Conservation (phyloP, 2,888 invertebrate species). For the Adineta ricciae region DNA sequence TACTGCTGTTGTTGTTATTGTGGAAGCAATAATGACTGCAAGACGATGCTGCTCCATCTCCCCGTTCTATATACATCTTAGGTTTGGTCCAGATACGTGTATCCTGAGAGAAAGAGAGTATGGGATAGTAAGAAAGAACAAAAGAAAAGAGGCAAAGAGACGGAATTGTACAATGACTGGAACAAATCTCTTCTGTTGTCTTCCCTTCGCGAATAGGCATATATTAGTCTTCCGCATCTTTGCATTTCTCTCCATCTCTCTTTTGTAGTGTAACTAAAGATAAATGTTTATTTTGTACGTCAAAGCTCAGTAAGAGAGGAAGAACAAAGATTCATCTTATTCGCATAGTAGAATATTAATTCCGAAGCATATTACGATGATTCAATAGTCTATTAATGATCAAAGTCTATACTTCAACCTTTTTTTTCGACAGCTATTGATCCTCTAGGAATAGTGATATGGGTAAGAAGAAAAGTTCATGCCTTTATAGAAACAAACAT, state of each 20-base stretch:
- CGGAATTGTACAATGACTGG: background rate
- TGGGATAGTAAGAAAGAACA: background rate
- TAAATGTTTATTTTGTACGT: slow-evolving; percentile 18
- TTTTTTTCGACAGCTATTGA: background rate
- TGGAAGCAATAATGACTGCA: background rate
- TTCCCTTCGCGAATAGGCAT: background rate
- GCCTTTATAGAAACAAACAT: background rate
- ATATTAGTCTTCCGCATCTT: slow-evolving; percentile 7
- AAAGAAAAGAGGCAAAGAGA: too few species aligned
- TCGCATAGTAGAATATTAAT: background rate
- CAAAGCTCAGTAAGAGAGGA: background rate
- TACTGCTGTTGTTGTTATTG: background rate
- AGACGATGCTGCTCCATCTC: background rate
- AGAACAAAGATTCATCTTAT: background rate
- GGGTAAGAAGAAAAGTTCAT: background rate
- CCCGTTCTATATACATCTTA: background rate
- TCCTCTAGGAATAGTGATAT: background rate
- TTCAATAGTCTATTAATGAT: background rate
- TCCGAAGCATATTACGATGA: background rate
- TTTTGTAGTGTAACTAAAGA: background rate
- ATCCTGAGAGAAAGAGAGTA: background rate
- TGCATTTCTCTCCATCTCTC: background rate
- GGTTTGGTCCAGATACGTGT: background rate
- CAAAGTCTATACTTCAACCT: background rate
- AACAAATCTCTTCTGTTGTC: background rate